These are phyloP conservation scores for Penaeus japonicus DNA, from an alignment of 1,140 invertebrate species.

Conservation along the genomic window DNA sequence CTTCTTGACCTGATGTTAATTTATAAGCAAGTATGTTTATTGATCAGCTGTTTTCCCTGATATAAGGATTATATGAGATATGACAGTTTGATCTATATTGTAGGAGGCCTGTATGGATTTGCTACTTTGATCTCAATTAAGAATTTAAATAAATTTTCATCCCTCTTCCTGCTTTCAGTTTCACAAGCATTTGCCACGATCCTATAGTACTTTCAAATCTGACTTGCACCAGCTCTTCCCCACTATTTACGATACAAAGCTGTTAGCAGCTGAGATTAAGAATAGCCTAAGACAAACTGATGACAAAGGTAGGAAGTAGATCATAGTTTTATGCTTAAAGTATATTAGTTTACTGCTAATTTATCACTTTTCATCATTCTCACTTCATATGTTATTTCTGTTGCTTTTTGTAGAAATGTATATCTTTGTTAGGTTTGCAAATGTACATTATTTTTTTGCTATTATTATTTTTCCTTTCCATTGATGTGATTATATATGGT, in stretches of 20 bases:
- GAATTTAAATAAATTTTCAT: background rate
- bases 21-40: slow-evolving; percentile 33
- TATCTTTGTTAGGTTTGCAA: too few relatives aligned
- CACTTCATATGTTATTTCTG: too few relatives aligned
- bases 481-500: too few relatives aligned
- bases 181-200: background rate
- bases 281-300: background rate
- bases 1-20: slow-evolving; percentile 37
- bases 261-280: slow-evolving; percentile 11
- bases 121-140: too few relatives aligned
- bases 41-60: background rate
- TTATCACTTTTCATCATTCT: too few relatives aligned
- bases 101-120: too few relatives aligned
- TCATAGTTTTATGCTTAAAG: too few relatives aligned
- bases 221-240: slow-evolving; percentile 30
- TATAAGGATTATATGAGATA: background rate
- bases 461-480: too few relatives aligned
- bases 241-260: slow-evolving; percentile 38
- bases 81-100: too few relatives aligned
- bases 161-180: slow-evolving; percentile 26
- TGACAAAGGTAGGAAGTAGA: background rate
- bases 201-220: slow-evolving; percentile 27
- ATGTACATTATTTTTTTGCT: too few relatives aligned
- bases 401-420: too few relatives aligned
- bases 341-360: too few relatives aligned